A percentile compares a stretch with the other conserved stretches of the same genome.
These are phyloP conservation scores for Cyaniris semiargus DNA, from an alignment of 2,888 invertebrate species.

Conservation along the genomic window DNA sequence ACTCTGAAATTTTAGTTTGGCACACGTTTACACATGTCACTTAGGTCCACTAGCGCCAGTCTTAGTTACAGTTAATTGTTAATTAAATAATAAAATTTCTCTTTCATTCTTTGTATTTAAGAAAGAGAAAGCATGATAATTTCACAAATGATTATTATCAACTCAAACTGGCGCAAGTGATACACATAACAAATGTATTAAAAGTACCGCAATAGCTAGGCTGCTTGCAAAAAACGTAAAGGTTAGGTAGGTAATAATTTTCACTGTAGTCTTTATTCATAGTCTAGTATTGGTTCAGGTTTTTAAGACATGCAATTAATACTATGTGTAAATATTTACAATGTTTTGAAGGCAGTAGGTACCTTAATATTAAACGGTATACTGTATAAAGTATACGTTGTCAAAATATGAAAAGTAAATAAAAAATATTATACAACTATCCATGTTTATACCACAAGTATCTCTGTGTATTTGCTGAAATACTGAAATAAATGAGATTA, in stretches of 20 bases:
- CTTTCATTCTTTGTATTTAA: not conserved
- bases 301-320: slow-evolving; percentile 9
- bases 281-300: not conserved
- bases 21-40: not conserved
- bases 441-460: not conserved
- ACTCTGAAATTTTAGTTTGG: slow-evolving; percentile 52
- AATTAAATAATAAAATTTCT: no score
- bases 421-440: not conserved
- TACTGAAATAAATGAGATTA: not conserved
- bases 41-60: not conserved
- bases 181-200: not conserved
- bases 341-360: not conserved
- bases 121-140: not conserved
- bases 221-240: not conserved
- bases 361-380: not conserved
- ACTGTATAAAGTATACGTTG: not conserved
- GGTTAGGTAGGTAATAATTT: no score
- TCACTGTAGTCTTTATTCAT: not conserved
- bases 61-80: not conserved
- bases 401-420: not conserved
- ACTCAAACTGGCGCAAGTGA: not conserved
- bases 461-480: not conserved
- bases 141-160: not conserved
- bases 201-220: not conserved
- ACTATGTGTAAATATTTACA: slow-evolving; percentile 1